Conservation (phyloP, 1,140 invertebrate species). For the Adelges cooleyi region DNA sequence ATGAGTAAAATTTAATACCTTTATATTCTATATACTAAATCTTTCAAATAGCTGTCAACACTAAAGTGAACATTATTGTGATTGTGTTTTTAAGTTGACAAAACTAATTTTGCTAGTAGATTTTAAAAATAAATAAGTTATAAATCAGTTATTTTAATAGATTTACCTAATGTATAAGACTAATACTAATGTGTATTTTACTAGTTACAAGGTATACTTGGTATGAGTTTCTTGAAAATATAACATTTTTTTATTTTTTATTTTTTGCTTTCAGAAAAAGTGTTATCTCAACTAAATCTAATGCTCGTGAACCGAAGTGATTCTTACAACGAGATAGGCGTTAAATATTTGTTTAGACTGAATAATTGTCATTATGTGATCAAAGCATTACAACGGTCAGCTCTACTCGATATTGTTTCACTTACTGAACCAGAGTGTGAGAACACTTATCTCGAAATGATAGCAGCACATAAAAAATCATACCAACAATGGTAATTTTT, state of each 20-base stretch:
- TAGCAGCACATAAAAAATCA: slow-evolving; percentile 60
- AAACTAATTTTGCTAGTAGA: not conserved
- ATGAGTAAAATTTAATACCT: not conserved
- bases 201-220: too few species aligned
- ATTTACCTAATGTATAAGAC: too few species aligned
- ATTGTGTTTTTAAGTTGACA: not conserved
- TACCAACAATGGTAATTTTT: slow-evolving; percentile 67
- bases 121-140: too few species aligned
- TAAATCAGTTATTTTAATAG: too few species aligned
- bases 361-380: slow-evolving; percentile 91
- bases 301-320: slow-evolving; percentile 76
- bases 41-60: too few species aligned
- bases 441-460: slow-evolving; percentile 69
- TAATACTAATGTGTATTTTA: too few species aligned
- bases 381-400: slow-evolving; percentile 72
- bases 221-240: too few species aligned
- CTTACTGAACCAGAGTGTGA: slow-evolving; percentile 73
- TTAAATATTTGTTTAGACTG: slow-evolving; percentile 74
- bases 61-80: not conserved
- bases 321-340: slow-evolving; percentile 60
- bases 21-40: not conserved
- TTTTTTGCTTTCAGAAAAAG: slow-evolving; percentile 70
- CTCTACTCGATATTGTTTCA: slow-evolving; percentile 64
- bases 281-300: slow-evolving; percentile 70
- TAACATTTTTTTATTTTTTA: too few species aligned